Conservation (phyloP, 2,113 vertebrate genomes). For the Entomyzon cyanotis region DNA sequence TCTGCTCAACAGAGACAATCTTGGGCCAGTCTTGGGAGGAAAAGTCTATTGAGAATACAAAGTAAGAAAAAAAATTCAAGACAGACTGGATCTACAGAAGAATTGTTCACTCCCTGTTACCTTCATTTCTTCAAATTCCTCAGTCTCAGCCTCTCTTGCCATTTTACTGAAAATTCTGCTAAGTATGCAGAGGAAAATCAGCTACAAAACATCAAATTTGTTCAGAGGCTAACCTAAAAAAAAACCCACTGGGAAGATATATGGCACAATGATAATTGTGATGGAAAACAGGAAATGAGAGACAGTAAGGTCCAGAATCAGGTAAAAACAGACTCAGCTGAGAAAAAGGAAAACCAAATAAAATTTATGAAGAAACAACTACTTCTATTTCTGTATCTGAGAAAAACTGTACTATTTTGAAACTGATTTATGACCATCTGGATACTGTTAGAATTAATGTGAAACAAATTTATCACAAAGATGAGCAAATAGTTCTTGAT, state of each 20-base stretch:
- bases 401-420: neutral
- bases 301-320: neutral
- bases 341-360: neutral
- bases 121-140: neutral
- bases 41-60: neutral
- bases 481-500: neutral
- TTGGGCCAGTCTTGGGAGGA: neutral
- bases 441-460: neutral
- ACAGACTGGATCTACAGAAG: neutral
- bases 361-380: neutral
- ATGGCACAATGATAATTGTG: neutral
- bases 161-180: neutral
- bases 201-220: neutral
- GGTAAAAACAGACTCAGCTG: neutral
- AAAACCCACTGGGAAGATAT: neutral
- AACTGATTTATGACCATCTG: slow-evolving; percentile 2
- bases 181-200: neutral
- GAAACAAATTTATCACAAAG: neutral
- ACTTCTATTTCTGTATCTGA: neutral
- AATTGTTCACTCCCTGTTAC: neutral
- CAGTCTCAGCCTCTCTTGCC: neutral
- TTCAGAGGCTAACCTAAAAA: neutral
- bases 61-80: neutral
- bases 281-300: neutral
- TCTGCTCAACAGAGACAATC: neutral